phyloP scores from a whole-genome alignment of 2,888 invertebrate genomes.

The Troides oblongomaculatus region DNA sequence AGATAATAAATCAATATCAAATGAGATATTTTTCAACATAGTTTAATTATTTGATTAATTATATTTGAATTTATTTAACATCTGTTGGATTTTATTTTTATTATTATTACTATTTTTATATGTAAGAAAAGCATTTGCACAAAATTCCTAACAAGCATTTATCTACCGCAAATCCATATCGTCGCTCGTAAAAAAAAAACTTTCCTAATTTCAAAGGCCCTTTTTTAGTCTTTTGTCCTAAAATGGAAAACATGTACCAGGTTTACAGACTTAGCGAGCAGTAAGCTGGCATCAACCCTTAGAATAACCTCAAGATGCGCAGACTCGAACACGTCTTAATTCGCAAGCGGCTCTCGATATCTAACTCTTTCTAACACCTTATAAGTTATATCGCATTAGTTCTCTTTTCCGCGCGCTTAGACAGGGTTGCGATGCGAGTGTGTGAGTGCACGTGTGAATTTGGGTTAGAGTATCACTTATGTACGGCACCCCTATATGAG shows the following conservation, averaged over 20 bases:
- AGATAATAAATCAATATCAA: no score
- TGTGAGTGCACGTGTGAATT: conserved; percentile 53
- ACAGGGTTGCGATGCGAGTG: conserved; percentile 50
- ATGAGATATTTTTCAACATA: no score
- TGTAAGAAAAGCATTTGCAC: no score
- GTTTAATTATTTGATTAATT: no score
- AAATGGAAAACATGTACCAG: conserved; percentile 80
- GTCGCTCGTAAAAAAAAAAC: not conserved
- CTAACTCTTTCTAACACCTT: conserved; percentile 67
- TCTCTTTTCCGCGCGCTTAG: conserved; percentile 61
- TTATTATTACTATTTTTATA: no score
- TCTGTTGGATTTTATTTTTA: no score
- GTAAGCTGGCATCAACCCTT: conserved; percentile 66
- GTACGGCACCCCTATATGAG: conserved; percentile 67
- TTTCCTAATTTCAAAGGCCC: conserved; percentile 45
- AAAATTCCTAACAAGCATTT: no score
- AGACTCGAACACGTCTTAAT: conserved; percentile 66
- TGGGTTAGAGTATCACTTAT: conserved; percentile 53
- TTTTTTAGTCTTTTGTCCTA: conserved; percentile 80
- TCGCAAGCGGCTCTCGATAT: conserved; percentile 51
- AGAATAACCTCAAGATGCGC: conserved; percentile 68
- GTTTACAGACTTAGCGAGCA: conserved; percentile 54
- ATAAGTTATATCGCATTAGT: conserved; percentile 32
- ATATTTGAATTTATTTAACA: no score
- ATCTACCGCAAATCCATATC: no score